Conservation (phyloP, 2,888 invertebrate genomes). For the Serrognathus titanus region DNA sequence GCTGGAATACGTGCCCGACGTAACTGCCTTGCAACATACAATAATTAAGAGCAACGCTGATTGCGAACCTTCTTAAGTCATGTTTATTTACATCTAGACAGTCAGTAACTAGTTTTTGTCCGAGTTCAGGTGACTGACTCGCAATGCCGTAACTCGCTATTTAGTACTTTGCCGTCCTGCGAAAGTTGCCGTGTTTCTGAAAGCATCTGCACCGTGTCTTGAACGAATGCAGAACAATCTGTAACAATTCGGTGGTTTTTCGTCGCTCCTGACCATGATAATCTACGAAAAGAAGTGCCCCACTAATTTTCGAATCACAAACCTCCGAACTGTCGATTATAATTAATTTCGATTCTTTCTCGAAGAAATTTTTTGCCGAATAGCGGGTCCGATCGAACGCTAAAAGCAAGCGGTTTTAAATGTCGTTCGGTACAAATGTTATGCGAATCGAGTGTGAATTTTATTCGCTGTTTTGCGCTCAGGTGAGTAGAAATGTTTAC, state of each 20-base stretch:
- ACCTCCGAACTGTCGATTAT: too few species aligned
- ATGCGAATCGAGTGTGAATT: too few species aligned
- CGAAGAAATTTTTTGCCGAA: too few species aligned
- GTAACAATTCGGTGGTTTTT: background rate
- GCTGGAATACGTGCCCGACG: too few species aligned
- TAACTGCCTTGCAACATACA: background rate
- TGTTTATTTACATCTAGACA: constrained; percentile 11
- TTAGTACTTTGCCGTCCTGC: constrained; percentile 20
- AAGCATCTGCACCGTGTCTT: background rate
- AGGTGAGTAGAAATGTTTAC: too few species aligned
- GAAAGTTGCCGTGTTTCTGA: constrained; percentile 18
- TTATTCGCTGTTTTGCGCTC: too few species aligned
- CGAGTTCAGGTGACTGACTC: constrained; percentile 25
- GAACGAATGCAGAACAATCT: background rate
- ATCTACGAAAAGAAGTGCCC: too few species aligned
- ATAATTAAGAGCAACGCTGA: constrained; percentile 5
- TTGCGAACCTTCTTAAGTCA: constrained; percentile 5
- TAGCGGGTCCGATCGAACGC: too few species aligned
- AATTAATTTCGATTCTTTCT: too few species aligned
- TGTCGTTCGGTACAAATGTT: too few species aligned
- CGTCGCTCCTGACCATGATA: background rate
- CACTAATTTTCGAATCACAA: too few species aligned
- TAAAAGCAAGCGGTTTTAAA: too few species aligned
- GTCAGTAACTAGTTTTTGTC: constrained; percentile 22
- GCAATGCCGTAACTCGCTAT: constrained; percentile 20